A percentile compares a stretch with the other conserved stretches of the same genome.
These are phyloP conservation scores for Pogonomyrmex barbatus DNA, from an alignment of 1,140 invertebrate genomes.

Conservation along the genomic window DNA sequence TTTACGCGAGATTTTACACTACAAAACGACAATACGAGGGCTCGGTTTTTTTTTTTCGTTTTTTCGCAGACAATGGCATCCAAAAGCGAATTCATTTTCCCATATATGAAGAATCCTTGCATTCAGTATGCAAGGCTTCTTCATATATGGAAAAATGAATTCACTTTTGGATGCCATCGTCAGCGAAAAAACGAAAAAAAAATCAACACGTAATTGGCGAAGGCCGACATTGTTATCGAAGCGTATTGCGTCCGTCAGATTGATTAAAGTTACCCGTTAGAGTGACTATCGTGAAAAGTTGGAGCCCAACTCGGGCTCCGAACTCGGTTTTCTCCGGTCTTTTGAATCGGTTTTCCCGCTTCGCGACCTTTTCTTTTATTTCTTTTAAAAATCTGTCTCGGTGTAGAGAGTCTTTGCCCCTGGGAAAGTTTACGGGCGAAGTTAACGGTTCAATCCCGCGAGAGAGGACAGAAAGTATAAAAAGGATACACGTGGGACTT, in stretches of 20 bases:
- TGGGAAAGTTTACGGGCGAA: slow-evolving; percentile 6
- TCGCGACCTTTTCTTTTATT: neutral
- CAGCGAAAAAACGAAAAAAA: neutral
- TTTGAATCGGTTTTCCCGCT: slow-evolving; percentile 1
- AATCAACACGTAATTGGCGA: slow-evolving; percentile 23
- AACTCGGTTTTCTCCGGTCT: neutral
- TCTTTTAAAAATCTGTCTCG: slow-evolving; percentile 22
- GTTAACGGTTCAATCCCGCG: neutral
- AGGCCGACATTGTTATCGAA: neutral
- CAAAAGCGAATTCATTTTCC: neutral
- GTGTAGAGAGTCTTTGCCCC: neutral
- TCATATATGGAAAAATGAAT: neutral
- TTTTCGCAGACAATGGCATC: neutral
- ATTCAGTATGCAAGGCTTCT: neutral
- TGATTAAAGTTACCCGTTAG: slow-evolving; percentile 28
- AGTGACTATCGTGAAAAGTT: neutral
- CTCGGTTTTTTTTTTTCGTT: neutral
- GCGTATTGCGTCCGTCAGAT: neutral
- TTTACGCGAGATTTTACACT: no score
- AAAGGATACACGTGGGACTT: slow-evolving; percentile 2
- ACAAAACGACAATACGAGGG: neutral
- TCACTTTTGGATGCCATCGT: neutral
- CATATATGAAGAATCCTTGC: neutral
- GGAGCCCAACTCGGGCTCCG: neutral
- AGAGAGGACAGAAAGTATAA: neutral